phyloP scores from a whole-genome alignment of 2,113 vertebrate genomes.

The Strix aluco region DNA sequence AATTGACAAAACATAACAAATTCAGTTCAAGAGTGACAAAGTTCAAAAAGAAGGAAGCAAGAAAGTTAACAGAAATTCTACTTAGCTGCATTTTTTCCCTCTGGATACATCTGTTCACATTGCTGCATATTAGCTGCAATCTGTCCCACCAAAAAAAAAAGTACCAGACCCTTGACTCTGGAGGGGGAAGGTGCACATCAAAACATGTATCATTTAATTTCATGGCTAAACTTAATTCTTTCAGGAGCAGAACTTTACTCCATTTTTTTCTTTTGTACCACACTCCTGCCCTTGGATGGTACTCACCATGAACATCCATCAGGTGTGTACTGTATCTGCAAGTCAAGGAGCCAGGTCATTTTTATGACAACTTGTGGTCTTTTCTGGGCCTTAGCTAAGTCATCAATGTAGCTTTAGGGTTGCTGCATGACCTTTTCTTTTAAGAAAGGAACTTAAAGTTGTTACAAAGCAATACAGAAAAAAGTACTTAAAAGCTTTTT shows the following conservation, averaged over 20 bases:
- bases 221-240: background rate
- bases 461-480: background rate
- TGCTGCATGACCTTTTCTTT: background rate
- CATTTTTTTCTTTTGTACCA: background rate
- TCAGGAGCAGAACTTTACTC: background rate
- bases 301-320: background rate
- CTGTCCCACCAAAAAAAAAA: background rate
- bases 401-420: fast-evolving
- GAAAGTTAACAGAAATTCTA: background rate
- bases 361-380: background rate
- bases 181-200: background rate
- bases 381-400: background rate
- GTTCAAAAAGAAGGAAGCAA: background rate
- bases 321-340: background rate
- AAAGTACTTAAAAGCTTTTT: background rate
- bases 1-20: background rate
- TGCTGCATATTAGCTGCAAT: background rate
- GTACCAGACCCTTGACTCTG: background rate
- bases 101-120: background rate
- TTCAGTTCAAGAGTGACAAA: background rate
- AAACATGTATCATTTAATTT: background rate
- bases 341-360: background rate
- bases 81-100: background rate
- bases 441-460: no score
- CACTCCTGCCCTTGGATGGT: background rate